These are phyloP conservation scores for Nibea albiflora DNA, from an alignment of 2,113 vertebrate species.

Conservation along the genomic window DNA sequence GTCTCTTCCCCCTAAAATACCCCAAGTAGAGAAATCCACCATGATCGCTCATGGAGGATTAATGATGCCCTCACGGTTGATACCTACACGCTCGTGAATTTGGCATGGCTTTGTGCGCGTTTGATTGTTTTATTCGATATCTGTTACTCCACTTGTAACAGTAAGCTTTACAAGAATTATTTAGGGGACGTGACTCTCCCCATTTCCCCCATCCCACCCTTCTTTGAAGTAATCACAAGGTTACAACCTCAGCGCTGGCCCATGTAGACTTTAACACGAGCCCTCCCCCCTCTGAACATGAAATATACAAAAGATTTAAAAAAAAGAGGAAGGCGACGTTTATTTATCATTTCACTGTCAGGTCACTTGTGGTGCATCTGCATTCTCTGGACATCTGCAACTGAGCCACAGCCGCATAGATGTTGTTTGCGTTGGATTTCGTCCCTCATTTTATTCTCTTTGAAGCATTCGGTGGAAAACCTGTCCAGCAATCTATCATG, in stretches of 20 bases:
- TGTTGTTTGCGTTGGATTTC: conserved; percentile 58
- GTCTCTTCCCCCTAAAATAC: conserved; percentile 10
- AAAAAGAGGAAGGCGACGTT: conserved; percentile 57
- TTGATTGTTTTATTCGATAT: conserved; percentile 44
- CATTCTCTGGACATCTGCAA: conserved; percentile 33
- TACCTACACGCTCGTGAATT: background rate
- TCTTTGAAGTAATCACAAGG: conserved; percentile 67
- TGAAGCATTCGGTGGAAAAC: conserved; percentile 56
- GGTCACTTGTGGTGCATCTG: conserved; percentile 14
- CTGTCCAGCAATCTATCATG: conserved; percentile 58
- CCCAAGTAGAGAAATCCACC: conserved; percentile 32
- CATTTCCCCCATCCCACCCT: conserved; percentile 14
- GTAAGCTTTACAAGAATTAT: conserved; percentile 48
- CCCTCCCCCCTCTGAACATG: conserved; percentile 51
- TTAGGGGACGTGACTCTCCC: background rate
- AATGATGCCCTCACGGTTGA: conserved; percentile 17
- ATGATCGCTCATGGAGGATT: conserved; percentile 14
- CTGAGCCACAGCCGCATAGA: conserved; percentile 18
- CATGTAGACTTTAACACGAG: conserved; percentile 73
- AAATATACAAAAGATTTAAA: conserved; percentile 46
- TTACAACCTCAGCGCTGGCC: conserved; percentile 57
- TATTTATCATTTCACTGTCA: conserved; percentile 20
- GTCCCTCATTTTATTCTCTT: conserved; percentile 59
- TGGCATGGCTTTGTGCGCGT: conserved; percentile 27
- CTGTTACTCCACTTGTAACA: conserved; percentile 42